Percentiles rank a stretch among this genome's conserved stretches.
Conservation (phyloP, 2,797 vertebrate genomes). For the Sebastes alutus region DNA sequence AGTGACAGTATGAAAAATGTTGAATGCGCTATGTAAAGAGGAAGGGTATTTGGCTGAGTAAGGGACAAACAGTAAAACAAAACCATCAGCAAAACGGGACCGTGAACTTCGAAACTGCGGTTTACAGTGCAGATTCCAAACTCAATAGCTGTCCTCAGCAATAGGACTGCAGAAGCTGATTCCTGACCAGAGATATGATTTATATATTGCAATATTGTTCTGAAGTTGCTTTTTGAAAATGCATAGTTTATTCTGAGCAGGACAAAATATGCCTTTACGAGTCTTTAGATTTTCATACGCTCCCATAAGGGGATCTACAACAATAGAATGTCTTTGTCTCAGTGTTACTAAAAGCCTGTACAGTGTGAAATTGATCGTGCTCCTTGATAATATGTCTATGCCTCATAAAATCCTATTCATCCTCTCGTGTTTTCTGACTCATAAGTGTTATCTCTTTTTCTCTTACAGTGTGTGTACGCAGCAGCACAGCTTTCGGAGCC, state of each 20-base stretch:
- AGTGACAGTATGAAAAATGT: slow-evolving; percentile 48
- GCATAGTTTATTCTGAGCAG: not conserved
- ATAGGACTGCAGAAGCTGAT: slow-evolving; percentile 7
- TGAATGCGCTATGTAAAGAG: slow-evolving; percentile 41
- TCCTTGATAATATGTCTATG: not conserved
- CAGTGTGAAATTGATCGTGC: not conserved
- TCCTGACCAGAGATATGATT: slow-evolving; percentile 20
- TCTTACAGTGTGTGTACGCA: slow-evolving; percentile 35
- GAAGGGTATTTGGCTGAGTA: slow-evolving; percentile 62
- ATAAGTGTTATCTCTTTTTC: not conserved
- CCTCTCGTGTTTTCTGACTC: slow-evolving; percentile 19
- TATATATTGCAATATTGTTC: not conserved
- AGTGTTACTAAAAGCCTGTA: not conserved
- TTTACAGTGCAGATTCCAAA: slow-evolving; percentile 41
- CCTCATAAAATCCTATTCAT: slow-evolving; percentile 12
- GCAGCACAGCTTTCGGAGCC: slow-evolving; percentile 6
- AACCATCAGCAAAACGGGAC: slow-evolving; percentile 59
- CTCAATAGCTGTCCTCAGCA: slow-evolving; percentile 38
- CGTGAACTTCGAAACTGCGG: slow-evolving; percentile 42
- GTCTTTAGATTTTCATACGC: not conserved
- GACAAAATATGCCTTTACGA: not conserved
- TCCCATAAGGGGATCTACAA: not conserved
- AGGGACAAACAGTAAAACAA: slow-evolving; percentile 64
- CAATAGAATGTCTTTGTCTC: slow-evolving; percentile 6
- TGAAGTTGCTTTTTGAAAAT: slow-evolving; percentile 19